Evolutionary conservation across 2,888 invertebrate genomes (phyloP).

Genomic region (Diarsia brunnea): DNA sequence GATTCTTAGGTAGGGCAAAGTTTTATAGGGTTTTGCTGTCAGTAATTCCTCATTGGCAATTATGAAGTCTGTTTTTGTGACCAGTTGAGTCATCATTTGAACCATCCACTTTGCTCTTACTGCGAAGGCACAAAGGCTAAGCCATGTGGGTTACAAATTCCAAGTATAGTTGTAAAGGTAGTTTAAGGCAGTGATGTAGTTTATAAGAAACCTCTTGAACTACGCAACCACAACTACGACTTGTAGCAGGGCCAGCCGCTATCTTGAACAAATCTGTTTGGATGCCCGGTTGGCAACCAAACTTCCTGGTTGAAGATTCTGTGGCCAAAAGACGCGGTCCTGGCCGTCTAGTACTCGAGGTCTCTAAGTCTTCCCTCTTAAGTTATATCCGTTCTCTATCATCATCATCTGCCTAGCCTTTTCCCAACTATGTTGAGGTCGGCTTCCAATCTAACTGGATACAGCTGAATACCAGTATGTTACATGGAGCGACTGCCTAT

Average conservation of each 20-base stretch:
- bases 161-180: neutral
- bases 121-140: neutral
- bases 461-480: no score
- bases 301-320: neutral
- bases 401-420: no score
- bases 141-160: no score
- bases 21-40: neutral
- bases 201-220: neutral
- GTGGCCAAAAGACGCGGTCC: neutral
- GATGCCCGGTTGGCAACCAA: neutral
- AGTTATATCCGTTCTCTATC: neutral
- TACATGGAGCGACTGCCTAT: no score
- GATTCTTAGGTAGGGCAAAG: neutral
- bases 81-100: neutral
- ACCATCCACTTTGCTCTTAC: neutral
- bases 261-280: neutral
- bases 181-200: neutral
- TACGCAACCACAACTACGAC: neutral
- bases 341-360: neutral
- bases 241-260: neutral
- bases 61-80: neutral
- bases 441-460: no score
- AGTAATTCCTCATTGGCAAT: neutral
- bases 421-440: no score
- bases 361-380: neutral